Evolutionary conservation across 2,888 invertebrate genomes (phyloP), one percentile per base, ranked within the genome.

Genomic region (Chorisops tibialis): DNA sequence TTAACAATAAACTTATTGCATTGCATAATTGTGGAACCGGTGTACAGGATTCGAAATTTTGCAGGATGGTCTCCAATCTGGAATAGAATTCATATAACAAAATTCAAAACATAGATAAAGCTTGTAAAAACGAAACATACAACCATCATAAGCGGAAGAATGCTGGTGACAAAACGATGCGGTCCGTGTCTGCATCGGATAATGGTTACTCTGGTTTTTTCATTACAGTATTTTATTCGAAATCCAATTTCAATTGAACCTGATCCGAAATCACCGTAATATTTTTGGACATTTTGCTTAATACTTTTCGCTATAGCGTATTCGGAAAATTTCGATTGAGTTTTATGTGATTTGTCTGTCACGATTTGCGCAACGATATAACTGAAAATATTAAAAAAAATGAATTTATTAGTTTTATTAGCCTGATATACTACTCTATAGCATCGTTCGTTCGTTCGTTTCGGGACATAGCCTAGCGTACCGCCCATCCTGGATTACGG

Each of bases 1-100:
- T 81, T 83, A 71, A 86, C 81, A 61, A 91, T 83, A 71, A 86
- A 89, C 68, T 84, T 83, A 71, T 88, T 90, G 75, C 91, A 89
- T 67, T 91, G 88, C 75, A 85, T 87, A 58, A 92, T 80, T 14
- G 91, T 89, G 3, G 91, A 91, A 19, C 91, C 90, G 1, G 85
- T 81, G 74, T 91, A 89, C 4, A 91, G 74, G 16, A 87, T 88
- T 54, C 81, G 82, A 21, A 89, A 74, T 58, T 78, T 80, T 0
- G 88, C 86, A 52, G 79, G 77, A 65, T 84, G 80, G 22, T 83
- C 83, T 9, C 85, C 86, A 43, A 91, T 79, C 77, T 79, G 43
- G 9, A 64, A 67, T 7, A 47, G 37, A 37, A 50, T 22, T 14
- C 30, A 35, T 11, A 50, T n/a, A 14, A 43, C n/a, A 30, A 5